Evolutionary conservation across 1,140 invertebrate species (phyloP), one percentile per base, ranked within the genome.

Genomic region (Panonychus citri): DNA sequence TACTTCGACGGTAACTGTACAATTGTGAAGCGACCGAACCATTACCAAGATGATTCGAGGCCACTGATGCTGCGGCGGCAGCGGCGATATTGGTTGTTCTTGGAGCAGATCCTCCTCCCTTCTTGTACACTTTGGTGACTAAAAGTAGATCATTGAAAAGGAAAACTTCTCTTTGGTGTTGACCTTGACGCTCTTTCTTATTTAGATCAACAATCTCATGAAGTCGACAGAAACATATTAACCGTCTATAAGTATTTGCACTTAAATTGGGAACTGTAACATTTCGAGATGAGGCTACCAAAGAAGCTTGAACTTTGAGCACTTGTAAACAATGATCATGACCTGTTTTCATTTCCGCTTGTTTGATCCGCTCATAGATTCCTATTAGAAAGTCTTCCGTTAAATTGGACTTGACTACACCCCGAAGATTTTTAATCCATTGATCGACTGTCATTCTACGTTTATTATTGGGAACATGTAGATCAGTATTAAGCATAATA

Each of bases 181-280:
- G 81, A 1, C 88, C 89, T 0, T 85, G 81, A 2, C 19, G 13
- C 67, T 98, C 93, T 69, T 91, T 93, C 72, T 96, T 96, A 66
- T 85, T 80, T 57, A 90, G 80, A 71, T 98, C 94, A 7, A 84
- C 81, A 59, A 99, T 91, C 73, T 98, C 93, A 67, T 97, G 97
- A 0, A 99, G 76, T 17, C 94, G 81, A 69, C 94, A 98, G 72
- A 97, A 98, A 71, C 94, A 98, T 13, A 99, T 94, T n/a, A 98
- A 75, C 57, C 95, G 76, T 5, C 95, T 78, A 69, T 97, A 90
- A 1, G 91, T 87, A 28, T 26, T 51, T 59, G 96, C 67, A 0
- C 88, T 88, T 67, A 99, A 76, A 68, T 89, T 88, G 67, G 61
- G 63, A 3, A 55, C 34, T 24, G 42, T 26, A 19, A 53, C 48